phyloP scores from a whole-genome alignment of 1,140 invertebrate species.

The Bilobella aurantiaca region DNA sequence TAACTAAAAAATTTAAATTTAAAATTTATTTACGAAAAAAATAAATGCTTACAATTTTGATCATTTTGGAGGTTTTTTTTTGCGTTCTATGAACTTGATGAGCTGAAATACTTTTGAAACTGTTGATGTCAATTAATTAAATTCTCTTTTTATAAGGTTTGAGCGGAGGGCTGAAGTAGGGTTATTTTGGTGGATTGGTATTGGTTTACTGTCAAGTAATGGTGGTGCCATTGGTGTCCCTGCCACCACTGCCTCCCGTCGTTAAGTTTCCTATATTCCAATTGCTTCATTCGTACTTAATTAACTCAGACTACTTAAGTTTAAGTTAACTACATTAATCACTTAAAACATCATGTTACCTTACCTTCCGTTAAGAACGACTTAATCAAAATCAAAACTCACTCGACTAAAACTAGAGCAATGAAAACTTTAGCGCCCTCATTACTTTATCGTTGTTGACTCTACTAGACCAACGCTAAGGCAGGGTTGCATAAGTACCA shows the following conservation, averaged over 20 bases:
- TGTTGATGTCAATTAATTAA: neutral
- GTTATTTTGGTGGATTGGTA: neutral
- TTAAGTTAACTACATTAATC: neutral
- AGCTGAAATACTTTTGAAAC: neutral
- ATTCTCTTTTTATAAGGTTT: neutral
- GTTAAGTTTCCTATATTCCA: neutral
- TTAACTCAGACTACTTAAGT: neutral
- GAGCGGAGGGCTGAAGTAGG: neutral
- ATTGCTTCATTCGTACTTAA: neutral
- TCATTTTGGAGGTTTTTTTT: constrained; percentile 8
- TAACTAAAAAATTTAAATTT: neutral
- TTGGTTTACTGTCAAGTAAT: neutral
- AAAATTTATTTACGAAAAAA: neutral
- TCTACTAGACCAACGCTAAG: too few species aligned
- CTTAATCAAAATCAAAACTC: too few species aligned
- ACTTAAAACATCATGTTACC: too few species aligned
- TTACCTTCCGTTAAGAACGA: too few species aligned
- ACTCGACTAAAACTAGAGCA: too few species aligned
- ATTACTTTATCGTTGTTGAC: too few species aligned
- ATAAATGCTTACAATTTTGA: constrained; percentile 12
- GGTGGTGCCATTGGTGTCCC: neutral
- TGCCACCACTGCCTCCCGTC: neutral
- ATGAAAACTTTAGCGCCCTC: too few species aligned
- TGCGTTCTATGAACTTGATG: neutral
- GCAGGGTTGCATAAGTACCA: too few species aligned